Conservation (phyloP, 1,140 invertebrate genomes). For the Gryon sp. region DNA sequence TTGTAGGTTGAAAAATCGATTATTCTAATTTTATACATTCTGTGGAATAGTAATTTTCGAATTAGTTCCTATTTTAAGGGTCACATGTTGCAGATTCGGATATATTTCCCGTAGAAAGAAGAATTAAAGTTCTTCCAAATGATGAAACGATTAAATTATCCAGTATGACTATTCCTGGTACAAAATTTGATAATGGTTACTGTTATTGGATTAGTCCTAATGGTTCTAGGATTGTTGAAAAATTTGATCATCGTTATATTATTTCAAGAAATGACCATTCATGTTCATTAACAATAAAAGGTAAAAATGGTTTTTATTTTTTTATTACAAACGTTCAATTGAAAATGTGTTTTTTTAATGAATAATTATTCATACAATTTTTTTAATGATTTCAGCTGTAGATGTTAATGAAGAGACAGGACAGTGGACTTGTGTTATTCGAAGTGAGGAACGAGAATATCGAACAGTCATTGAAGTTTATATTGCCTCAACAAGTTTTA, state of each 20-base stretch:
- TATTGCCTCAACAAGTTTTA: no score
- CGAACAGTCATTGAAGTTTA: no score
- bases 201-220: conserved; percentile 33
- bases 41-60: neutral
- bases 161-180: conserved; percentile 1
- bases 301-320: no score
- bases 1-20: neutral
- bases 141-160: neutral
- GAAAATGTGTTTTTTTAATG: no score
- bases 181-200: conserved; percentile 11
- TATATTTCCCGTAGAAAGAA: neutral
- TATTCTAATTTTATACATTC: no score
- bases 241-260: conserved; percentile 15
- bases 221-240: neutral
- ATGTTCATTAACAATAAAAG: conserved; percentile 2
- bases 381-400: no score
- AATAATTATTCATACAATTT: no score
- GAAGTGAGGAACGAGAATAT: no score
- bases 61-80: no score
- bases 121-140: conserved; percentile 6
- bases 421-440: no score
- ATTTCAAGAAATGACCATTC: neutral
- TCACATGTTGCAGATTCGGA: conserved; percentile 16
- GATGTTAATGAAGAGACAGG: no score
- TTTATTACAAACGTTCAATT: no score